These are phyloP conservation scores for Halcyon chelicuti DNA, from an alignment of 2,797 vertebrate genomes.

Conservation along the genomic window DNA sequence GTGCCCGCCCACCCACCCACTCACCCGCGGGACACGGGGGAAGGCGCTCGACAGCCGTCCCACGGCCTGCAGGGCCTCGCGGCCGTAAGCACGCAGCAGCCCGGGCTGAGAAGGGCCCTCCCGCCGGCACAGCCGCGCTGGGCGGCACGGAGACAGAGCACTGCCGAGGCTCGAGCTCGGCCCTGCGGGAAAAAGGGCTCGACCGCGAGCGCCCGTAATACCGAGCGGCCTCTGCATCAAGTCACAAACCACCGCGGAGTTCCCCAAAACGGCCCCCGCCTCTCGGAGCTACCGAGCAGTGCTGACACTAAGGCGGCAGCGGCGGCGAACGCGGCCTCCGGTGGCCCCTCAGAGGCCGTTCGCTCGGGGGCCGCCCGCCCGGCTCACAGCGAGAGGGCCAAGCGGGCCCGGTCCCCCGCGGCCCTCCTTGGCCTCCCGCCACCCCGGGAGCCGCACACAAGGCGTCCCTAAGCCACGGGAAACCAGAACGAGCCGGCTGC, in stretches of 20 bases:
- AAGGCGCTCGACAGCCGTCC: neutral
- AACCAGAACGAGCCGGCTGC: neutral
- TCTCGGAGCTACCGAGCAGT: fast-evolving
- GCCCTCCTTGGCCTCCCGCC: neutral
- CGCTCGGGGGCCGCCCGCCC: neutral
- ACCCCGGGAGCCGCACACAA: too few relatives aligned
- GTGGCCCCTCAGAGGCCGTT: neutral
- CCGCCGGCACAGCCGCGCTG: neutral
- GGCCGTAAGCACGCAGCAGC: neutral
- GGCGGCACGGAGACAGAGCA: neutral
- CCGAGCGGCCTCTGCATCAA: too few relatives aligned
- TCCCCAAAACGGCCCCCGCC: fast-evolving
- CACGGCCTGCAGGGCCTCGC: too few relatives aligned
- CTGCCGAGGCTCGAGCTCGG: fast-evolving
- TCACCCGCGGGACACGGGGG: neutral
- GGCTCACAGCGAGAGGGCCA: neutral
- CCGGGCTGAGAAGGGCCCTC: fast-evolving
- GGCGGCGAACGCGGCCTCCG: neutral
- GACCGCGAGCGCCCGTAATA: fast-evolving
- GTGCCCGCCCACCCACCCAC: neutral
- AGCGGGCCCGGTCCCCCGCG: neutral
- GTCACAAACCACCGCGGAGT: too few relatives aligned
- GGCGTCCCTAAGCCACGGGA: neutral
- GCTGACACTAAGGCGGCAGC: neutral
- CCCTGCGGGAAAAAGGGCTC: neutral